Evolutionary conservation across 2,113 vertebrate genomes (phyloP).

Genomic region (Protomyctophum bolini): DNA sequence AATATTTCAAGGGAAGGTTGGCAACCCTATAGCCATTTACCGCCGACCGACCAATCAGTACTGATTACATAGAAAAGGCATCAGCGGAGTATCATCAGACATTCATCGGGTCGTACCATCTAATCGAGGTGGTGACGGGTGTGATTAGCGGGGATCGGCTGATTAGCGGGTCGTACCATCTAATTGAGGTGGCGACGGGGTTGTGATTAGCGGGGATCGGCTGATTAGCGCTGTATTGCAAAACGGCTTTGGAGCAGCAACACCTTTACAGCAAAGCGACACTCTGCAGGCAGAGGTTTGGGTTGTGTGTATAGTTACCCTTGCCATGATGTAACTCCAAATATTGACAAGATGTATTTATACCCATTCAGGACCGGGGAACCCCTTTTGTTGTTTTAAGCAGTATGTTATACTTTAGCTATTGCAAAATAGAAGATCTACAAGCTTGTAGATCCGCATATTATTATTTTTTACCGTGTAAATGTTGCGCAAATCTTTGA

Average conservation of each 20-base stretch:
- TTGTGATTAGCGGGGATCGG: slow-evolving; percentile 44
- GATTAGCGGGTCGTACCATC: slow-evolving; percentile 73
- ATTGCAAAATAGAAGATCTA: too few relatives aligned
- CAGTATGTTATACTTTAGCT: too few relatives aligned
- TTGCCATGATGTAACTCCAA: background rate
- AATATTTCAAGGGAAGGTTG: too few relatives aligned
- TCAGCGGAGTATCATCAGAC: slow-evolving; percentile 76
- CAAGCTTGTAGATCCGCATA: too few relatives aligned
- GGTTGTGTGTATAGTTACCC: background rate
- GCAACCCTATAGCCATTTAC: background rate
- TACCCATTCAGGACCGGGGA: too few relatives aligned
- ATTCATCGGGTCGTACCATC: slow-evolving; percentile 82
- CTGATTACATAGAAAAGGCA: slow-evolving; percentile 73
- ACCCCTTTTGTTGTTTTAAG: too few relatives aligned
- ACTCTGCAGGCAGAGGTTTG: too few relatives aligned
- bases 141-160: slow-evolving; percentile 42
- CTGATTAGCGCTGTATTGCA: slow-evolving; percentile 58
- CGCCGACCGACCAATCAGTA: slow-evolving; percentile 25
- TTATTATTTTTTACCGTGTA: too few relatives aligned
- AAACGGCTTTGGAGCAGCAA: slow-evolving; percentile 50
- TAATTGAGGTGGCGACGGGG: slow-evolving; percentile 53
- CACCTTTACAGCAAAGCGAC: background rate
- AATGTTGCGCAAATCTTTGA: too few relatives aligned
- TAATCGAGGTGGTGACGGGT: slow-evolving; percentile 51
- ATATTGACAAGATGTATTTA: background rate